Evolutionary conservation across 2,888 invertebrate species (phyloP), one percentile per base, ranked within the genome.

Genomic region (Panopea generosa): DNA sequence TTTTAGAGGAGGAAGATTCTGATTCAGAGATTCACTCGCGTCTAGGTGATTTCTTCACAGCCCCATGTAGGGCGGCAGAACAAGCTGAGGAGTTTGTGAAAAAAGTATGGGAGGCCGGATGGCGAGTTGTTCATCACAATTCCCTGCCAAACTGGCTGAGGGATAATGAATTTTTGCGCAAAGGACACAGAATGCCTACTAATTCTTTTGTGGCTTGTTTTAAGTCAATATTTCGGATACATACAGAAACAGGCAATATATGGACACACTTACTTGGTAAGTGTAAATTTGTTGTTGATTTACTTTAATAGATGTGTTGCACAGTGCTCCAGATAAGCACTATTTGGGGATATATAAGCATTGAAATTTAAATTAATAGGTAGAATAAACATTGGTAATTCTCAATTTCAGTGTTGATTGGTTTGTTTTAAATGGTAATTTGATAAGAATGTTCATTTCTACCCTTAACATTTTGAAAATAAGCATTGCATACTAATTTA

Each of bases 221-320:
- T 93, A 97, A 96, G 90, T 98, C 98, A 74, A 99, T 99, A 89
- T 99, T 99, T 93, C 95, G 99, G 81, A 95, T 99, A 86, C 99
- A 99, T 94, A 99, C 99, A 0, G 99, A 99, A 94, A 99, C 99
- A 16, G 99, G 98, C 55, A 99, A 99, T 92, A 99, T 99, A 87
- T 99, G 99, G 99, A 99, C 98, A 38, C 98, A 98, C 93, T 94
- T 98, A 77, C 94, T 98, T 68, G 96, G 95, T 95, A 90, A 68
- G 65, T 68, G 20, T 24, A 1, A 18, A 14, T 27, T 60, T 29
- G n/a, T n/a, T n/a, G n/a, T n/a, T n/a, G n/a, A n/a, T n/a, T n/a
- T n/a, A n/a, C n/a, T n/a, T n/a, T n/a, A n/a, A n/a, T n/a, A n/a
- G n/a, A n/a, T n/a, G n/a, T n/a, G n/a, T n/a, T n/a, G n/a, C n/a